These are phyloP conservation scores for Actenoides lindsayi DNA, from an alignment of 2,113 vertebrate species.

Conservation along the genomic window DNA sequence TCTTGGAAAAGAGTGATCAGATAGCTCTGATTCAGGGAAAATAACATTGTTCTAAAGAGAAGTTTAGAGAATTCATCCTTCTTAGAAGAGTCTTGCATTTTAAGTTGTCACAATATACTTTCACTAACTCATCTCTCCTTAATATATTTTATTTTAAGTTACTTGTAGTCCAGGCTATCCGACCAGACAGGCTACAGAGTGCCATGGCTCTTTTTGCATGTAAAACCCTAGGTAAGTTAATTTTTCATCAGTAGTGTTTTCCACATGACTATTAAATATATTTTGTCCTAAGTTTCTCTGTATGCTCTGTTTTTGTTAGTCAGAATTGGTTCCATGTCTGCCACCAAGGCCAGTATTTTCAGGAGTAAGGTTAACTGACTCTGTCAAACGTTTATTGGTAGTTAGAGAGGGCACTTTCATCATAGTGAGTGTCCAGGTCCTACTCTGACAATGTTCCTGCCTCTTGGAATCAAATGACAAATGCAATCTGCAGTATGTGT, in stretches of 20 bases:
- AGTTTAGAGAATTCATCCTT: neutral
- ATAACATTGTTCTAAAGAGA: neutral
- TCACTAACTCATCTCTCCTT: neutral
- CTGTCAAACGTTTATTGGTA: neutral
- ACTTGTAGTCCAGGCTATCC: constrained; percentile 89
- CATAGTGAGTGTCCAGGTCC: neutral
- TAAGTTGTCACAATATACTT: neutral
- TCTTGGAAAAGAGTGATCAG: neutral
- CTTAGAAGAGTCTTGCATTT: neutral
- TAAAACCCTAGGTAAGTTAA: constrained; percentile 85
- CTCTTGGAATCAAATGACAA: neutral
- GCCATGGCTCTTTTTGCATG: constrained; percentile 90
- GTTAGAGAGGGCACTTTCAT: neutral
- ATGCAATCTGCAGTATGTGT: neutral
- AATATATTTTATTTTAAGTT: constrained; percentile 77
- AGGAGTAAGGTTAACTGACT: neutral
- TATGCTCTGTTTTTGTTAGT: neutral
- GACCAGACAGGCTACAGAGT: constrained; percentile 92
- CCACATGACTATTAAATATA: neutral
- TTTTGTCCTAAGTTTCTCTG: neutral
- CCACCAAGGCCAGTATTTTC: neutral
- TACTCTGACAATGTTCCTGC: neutral
- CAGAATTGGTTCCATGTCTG: neutral
- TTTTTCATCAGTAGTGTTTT: neutral
- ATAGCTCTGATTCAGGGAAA: neutral